Conservation (phyloP, 1,140 invertebrate species). For the Branchinecta lindahli region DNA sequence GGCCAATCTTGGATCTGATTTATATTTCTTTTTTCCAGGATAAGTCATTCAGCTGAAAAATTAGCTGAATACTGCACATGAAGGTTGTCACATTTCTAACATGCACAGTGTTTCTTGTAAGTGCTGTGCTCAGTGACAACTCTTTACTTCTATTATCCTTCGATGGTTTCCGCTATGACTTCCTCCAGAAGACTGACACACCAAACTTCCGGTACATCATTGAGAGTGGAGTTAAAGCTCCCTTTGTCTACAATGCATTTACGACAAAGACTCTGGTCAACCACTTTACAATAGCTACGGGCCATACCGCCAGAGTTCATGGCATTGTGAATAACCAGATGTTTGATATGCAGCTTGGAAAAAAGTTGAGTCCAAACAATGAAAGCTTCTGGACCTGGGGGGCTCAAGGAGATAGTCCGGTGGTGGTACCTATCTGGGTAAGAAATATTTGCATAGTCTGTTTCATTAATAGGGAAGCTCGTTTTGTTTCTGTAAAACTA, state of each 20-base stretch:
- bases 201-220: neutral
- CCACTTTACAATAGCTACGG: neutral
- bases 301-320: neutral
- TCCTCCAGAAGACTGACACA: neutral
- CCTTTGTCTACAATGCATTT: neutral
- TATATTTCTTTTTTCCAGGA: too few species aligned
- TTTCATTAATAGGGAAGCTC: too few species aligned
- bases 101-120: too few species aligned
- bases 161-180: neutral
- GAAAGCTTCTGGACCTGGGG: neutral
- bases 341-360: neutral
- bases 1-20: too few species aligned
- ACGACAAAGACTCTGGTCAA: slow-evolving; percentile 6
- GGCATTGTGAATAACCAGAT: neutral
- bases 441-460: too few species aligned
- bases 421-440: neutral
- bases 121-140: too few species aligned
- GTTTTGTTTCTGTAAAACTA: too few species aligned
- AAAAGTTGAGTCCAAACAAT: neutral
- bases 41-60: too few species aligned
- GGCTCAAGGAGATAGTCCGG: neutral
- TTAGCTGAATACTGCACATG: too few species aligned
- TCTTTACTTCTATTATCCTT: neutral
- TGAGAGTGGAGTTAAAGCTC: slow-evolving; percentile 3
- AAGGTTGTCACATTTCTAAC: too few species aligned